These are phyloP conservation scores for Sminthurides aquaticus DNA, from an alignment of 2,888 invertebrate genomes.

Conservation along the genomic window DNA sequence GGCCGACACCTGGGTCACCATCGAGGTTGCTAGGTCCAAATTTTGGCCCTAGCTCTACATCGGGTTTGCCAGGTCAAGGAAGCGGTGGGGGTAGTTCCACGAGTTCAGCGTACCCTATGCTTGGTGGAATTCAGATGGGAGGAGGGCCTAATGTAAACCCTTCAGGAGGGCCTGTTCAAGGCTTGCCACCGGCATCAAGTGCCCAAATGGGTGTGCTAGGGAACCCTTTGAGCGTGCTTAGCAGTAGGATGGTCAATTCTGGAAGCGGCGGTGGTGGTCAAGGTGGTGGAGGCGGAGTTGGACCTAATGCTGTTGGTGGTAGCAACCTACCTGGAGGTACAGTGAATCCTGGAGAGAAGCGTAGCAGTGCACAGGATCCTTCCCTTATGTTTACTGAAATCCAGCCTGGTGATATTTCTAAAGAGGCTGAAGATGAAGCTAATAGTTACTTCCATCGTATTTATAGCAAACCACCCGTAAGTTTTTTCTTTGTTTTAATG, in stretches of 20 bases:
- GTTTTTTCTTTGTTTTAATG: constrained; percentile 9
- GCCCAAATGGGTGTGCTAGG: background rate
- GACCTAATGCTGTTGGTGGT: background rate
- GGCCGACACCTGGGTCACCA: constrained; percentile 69
- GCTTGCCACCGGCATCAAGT: constrained; percentile 10
- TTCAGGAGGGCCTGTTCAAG: constrained; percentile 10
- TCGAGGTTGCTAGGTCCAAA: constrained; percentile 63
- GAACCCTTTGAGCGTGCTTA: background rate
- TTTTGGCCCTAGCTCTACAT: constrained; percentile 20
- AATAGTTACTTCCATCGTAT: constrained; percentile 97
- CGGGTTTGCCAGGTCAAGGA: background rate
- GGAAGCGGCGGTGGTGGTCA: background rate
- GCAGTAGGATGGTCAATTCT: background rate
- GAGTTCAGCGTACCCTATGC: constrained; percentile 31
- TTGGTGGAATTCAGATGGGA: constrained; percentile 28
- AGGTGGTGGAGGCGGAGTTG: background rate
- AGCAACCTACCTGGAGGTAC: constrained; percentile 19
- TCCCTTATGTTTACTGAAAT: constrained; percentile 35
- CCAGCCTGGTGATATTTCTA: constrained; percentile 52
- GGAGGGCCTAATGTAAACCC: constrained; percentile 21
- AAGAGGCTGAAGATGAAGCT: constrained; percentile 97
- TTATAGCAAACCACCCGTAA: constrained; percentile 84
- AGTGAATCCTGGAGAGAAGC: constrained; percentile 22
- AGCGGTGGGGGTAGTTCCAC: constrained; percentile 12
- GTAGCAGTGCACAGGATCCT: constrained; percentile 29